Conservation (phyloP, 2,113 vertebrate species). For the Nesoenas mayeri region DNA sequence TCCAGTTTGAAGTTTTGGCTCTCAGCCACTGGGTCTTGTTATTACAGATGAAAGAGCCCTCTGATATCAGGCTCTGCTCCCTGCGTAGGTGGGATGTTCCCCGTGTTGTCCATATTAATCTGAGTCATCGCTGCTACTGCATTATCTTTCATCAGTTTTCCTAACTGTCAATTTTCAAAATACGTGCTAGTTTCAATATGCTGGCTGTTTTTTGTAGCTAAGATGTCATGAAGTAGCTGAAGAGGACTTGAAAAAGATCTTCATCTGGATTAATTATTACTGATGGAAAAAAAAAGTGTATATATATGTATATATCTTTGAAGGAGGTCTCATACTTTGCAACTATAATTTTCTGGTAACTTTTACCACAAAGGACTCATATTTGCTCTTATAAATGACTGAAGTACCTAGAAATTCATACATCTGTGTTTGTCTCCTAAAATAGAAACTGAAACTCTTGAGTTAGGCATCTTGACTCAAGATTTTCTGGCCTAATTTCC, state of each 20-base stretch:
- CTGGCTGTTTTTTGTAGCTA: not conserved
- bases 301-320: not conserved
- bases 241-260: conserved; percentile 26
- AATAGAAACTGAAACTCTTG: not conserved
- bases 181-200: not conserved
- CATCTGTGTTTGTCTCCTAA: not conserved
- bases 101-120: conserved; percentile 25
- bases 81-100: conserved; percentile 36
- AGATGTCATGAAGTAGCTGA: not conserved
- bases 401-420: not conserved
- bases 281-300: not conserved
- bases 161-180: conserved; percentile 36
- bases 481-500: not conserved
- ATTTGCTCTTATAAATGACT: not conserved
- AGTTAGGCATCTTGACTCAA: not conserved
- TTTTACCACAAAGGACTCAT: not conserved
- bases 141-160: conserved; percentile 40
- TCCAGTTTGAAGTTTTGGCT: conserved; percentile 19
- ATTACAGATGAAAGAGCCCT: conserved; percentile 32
- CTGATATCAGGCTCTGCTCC: conserved; percentile 15
- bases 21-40: conserved; percentile 8
- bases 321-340: not conserved
- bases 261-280: not conserved
- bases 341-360: not conserved
- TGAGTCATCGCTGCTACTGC: conserved; percentile 8